phyloP scores from a whole-genome alignment of 2,888 invertebrate genomes.

The Drosophila parthenogenetica region DNA sequence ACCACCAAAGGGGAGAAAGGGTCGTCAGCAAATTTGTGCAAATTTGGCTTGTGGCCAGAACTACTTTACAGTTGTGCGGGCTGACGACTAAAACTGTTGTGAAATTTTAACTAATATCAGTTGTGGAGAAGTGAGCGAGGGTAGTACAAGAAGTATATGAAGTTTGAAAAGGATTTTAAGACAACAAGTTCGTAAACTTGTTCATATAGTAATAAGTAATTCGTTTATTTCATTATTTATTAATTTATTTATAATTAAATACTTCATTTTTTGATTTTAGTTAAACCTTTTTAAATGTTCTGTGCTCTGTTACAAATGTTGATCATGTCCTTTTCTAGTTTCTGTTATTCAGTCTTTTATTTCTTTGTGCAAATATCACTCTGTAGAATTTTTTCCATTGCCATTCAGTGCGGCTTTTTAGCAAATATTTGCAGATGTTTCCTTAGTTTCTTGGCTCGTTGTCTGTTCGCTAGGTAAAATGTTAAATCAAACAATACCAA shows the following conservation, averaged over 20 bases:
- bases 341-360: constrained; percentile 8
- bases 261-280: too few relatives aligned
- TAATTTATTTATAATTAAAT: too few relatives aligned
- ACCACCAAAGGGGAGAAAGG: not conserved
- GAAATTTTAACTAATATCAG: constrained; percentile 59
- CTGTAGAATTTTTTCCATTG: constrained; percentile 34
- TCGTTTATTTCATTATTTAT: too few relatives aligned
- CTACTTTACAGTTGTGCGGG: constrained; percentile 64
- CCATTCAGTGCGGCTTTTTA: constrained; percentile 39
- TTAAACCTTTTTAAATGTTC: too few relatives aligned
- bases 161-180: not conserved
- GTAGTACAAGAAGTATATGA: constrained; percentile 4
- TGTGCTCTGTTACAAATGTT: not conserved
- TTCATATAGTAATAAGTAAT: too few relatives aligned
- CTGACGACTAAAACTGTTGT: constrained; percentile 45
- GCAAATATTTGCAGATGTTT: constrained; percentile 51
- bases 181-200: too few relatives aligned
- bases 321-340: not conserved
- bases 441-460: constrained; percentile 33
- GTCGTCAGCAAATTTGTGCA: constrained; percentile 62
- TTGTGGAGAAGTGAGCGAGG: constrained; percentile 27
- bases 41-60: constrained; percentile 74
- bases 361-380: constrained; percentile 38
- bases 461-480: constrained; percentile 62
- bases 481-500: constrained; percentile 71